Percentiles rank a stretch among this genome's conserved stretches.
phyloP scores from a whole-genome alignment of 2,888 invertebrate genomes.

The Neria commutata region DNA sequence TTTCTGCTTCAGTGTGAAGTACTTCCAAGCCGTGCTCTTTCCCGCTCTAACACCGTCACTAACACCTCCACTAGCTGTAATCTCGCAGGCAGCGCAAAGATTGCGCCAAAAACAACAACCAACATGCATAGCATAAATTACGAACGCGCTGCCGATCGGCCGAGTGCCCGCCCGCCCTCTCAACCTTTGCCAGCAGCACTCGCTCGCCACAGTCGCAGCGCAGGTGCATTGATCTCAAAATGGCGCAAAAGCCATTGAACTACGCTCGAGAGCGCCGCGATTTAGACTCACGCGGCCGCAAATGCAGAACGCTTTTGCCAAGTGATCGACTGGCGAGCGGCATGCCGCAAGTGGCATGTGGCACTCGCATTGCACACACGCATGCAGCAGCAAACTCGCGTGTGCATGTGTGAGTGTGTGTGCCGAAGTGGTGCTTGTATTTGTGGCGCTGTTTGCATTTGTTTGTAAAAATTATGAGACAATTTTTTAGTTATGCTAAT shows the following conservation, averaged over 20 bases:
- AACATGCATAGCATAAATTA: slow-evolving; percentile 8
- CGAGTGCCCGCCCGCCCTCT: not conserved
- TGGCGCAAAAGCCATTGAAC: slow-evolving; percentile 60
- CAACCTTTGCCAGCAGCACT: slow-evolving; percentile 17
- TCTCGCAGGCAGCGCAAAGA: slow-evolving; percentile 9
- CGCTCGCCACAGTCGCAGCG: no score
- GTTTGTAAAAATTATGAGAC: slow-evolving; percentile 12
- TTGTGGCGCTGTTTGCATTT: not conserved
- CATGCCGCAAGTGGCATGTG: no score
- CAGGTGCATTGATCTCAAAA: slow-evolving; percentile 60
- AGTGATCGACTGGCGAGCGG: no score
- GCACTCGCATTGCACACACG: no score
- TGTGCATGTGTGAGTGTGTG: no score
- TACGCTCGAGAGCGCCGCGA: slow-evolving; percentile 32
- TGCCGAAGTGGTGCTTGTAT: no score
- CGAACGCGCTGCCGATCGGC: not conserved
- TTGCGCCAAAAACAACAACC: slow-evolving; percentile 13
- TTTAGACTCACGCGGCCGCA: not conserved
- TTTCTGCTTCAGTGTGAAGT: not conserved
- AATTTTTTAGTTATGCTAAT: not conserved
- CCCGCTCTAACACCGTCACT: slow-evolving; percentile 8
- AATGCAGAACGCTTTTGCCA: not conserved
- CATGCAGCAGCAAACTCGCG: no score
- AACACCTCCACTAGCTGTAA: slow-evolving; percentile 25
- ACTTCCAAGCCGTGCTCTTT: slow-evolving; percentile 18